Percentiles rank a stretch among this genome's conserved stretches.
phyloP scores from a whole-genome alignment of 2,888 invertebrate species.

The Salticus scenicus region DNA sequence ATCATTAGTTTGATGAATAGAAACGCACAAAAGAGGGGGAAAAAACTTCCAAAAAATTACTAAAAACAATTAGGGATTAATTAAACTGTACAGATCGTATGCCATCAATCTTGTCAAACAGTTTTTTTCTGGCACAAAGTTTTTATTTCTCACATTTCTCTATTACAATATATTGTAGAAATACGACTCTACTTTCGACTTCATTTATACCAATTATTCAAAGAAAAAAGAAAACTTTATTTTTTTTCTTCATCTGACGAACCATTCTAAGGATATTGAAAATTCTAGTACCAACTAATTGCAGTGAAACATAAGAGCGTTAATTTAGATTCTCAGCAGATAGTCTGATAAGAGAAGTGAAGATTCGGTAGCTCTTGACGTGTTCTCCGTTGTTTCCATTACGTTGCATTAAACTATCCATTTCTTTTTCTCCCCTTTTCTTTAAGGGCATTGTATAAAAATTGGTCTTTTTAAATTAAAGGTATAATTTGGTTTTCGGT shows the following conservation, averaged over 20 bases:
- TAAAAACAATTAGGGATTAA: neutral
- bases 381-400: slow-evolving; percentile 9
- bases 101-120: neutral
- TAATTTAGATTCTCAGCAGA: slow-evolving; percentile 65
- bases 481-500: too few species aligned
- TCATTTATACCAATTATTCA: slow-evolving; percentile 12
- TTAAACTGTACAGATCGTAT: neutral
- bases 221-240: neutral
- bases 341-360: slow-evolving; percentile 25
- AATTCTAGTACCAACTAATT: slow-evolving; percentile 8
- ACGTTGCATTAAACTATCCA: neutral
- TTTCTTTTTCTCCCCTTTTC: neutral
- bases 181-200: neutral
- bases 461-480: too few species aligned
- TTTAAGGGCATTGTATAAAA: neutral
- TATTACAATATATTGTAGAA: neutral
- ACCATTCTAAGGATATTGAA: neutral
- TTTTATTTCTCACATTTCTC: neutral
- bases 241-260: too few species aligned
- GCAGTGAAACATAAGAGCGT: slow-evolving; percentile 46
- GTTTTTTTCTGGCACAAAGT: neutral
- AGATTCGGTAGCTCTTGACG: slow-evolving; percentile 9
- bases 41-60: neutral
- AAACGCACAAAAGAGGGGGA: neutral
- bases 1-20: neutral